Evolutionary conservation across 2,113 vertebrate species (phyloP).

Genomic region (Bettongia penicillata): DNA sequence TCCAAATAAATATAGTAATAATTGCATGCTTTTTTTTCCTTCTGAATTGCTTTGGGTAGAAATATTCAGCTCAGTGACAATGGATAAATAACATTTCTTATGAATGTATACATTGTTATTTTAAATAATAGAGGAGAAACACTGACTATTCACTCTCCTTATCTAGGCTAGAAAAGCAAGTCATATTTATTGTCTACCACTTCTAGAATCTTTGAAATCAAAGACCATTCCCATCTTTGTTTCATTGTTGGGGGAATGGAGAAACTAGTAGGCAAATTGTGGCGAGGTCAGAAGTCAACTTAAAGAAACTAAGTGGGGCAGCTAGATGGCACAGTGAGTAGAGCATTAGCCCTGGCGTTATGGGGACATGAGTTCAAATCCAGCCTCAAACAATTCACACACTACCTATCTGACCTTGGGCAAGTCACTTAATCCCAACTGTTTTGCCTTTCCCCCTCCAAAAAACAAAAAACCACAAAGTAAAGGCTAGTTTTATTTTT

Average conservation of each 20-base stretch:
- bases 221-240: background rate
- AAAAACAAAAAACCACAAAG: too few species aligned
- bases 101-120: background rate
- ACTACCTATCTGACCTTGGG: too few species aligned
- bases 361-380: too few species aligned
- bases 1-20: slow-evolving; percentile 19
- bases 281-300: background rate
- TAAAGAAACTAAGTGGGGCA: background rate
- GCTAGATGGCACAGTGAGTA: too few species aligned
- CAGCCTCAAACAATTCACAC: too few species aligned
- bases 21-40: background rate
- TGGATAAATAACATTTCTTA: background rate
- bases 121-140: slow-evolving; percentile 36
- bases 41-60: slow-evolving; percentile 3
- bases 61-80: slow-evolving; percentile 14
- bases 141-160: background rate
- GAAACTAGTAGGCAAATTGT: background rate
- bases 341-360: too few species aligned
- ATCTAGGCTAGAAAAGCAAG: background rate
- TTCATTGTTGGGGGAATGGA: background rate
- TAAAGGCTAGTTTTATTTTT: background rate
- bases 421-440: too few species aligned
- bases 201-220: slow-evolving; percentile 35
- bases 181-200: background rate
- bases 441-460: too few species aligned